phyloP scores from a whole-genome alignment of 2,888 invertebrate species.

The Spisula solida region DNA sequence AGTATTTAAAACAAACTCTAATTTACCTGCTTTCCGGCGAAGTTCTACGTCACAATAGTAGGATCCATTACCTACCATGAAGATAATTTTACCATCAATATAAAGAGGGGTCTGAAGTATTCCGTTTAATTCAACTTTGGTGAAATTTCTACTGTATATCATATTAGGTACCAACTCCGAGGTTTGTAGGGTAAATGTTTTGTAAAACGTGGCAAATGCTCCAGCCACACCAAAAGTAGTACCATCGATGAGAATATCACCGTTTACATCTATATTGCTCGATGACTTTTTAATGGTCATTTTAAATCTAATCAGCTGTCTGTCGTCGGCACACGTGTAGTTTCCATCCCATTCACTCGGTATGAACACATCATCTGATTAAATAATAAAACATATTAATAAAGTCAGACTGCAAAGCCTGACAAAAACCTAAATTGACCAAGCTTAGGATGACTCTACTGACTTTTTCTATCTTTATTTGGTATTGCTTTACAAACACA shows the following conservation, averaged over 20 bases:
- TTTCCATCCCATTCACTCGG: conserved; percentile 66
- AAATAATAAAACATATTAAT: neutral
- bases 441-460: too few species aligned
- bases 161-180: conserved; percentile 30
- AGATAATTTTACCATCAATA: conserved; percentile 54
- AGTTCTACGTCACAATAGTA: conserved; percentile 55
- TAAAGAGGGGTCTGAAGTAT: conserved; percentile 43
- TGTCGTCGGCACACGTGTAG: conserved; percentile 56
- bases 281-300: conserved; percentile 63
- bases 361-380: conserved; percentile 56
- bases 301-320: conserved; percentile 39
- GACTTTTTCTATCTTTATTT: too few species aligned
- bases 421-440: too few species aligned
- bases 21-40: conserved; percentile 55
- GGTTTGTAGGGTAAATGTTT: conserved; percentile 55
- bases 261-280: conserved; percentile 45
- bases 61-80: conserved; percentile 23
- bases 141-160: conserved; percentile 58
- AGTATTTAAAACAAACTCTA: too few species aligned
- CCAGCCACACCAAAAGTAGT: conserved; percentile 46
- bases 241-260: conserved; percentile 47
- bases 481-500: too few species aligned
- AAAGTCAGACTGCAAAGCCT: too few species aligned
- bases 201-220: conserved; percentile 53
- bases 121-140: conserved; percentile 63